Base-by-base conservation (phyloP, 2,888 invertebrate genomes). In the Augiades crinisus region DNA sequence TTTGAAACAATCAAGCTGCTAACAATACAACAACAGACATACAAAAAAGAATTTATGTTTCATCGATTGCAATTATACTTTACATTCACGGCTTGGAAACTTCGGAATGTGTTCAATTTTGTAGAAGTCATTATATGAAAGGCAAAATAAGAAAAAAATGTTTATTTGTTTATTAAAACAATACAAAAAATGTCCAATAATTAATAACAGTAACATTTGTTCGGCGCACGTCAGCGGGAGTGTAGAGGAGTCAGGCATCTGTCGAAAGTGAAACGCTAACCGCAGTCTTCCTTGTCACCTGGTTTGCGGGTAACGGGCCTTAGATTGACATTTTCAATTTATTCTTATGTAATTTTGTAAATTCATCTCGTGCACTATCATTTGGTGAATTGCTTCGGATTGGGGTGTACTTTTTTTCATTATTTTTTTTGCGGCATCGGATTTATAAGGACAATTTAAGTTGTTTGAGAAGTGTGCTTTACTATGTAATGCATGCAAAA, bases 241-340 rank as follows among this genome's bases (percentile, higher is more conserved):
- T 50, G 50, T 50, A 8, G n/a, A 50, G 43, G 10, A 4, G 30
- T 8, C 50, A 4, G 16, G 12, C 36, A 34, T 40, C 47, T 55
- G 61, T 57, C 58, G 67, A 70, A 70, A 69, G 70, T 69, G 70
- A 70, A 70, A 64, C 43, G 59, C 46, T 51, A 56, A 60, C 55
- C 53, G 58, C 56, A 38, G 52, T 53, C 52, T 57, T 56, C 51
- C 53, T 57, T 34, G 38, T 44, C 54, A 44, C 47, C 47, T 30
- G 50, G 43, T 37, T 40, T 50, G 50, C 14, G 50, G 49, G 50
- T 50, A 44, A 34, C 36, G 36, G 43, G 14, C 36, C 43, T 43
- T 10, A 31, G 30, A 43, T 41, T 41, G 47, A 53, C 31, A 37
- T 46, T 46, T 47, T 41, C 34, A 41, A 47, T 43, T 47, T 47